Evolutionary conservation across 2,888 invertebrate species (phyloP).

Genomic region (Ichneumoninae sp.): DNA sequence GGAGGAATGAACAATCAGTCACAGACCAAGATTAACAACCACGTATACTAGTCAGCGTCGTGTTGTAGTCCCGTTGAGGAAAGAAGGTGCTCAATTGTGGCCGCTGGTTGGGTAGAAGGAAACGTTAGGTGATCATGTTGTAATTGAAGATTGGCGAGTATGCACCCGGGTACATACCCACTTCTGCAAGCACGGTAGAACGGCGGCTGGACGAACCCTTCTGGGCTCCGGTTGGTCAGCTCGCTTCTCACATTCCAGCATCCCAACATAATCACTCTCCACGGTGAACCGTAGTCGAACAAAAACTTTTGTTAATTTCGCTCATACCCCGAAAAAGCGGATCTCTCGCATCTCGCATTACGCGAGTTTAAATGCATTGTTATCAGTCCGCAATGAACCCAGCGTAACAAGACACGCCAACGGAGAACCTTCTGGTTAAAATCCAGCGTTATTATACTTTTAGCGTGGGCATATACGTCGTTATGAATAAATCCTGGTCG

Average conservation of each 20-base stretch:
- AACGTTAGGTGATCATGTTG: slow-evolving; percentile 36
- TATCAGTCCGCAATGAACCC: neutral
- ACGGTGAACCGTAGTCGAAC: neutral
- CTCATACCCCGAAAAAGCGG: too few relatives aligned
- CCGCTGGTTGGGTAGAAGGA: slow-evolving; percentile 16
- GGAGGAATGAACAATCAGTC: neutral
- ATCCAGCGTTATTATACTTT: neutral
- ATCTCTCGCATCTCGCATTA: neutral
- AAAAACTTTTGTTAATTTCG: neutral
- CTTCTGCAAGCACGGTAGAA: slow-evolving; percentile 9
- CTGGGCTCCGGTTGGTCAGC: slow-evolving; percentile 1
- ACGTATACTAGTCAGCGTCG: neutral
- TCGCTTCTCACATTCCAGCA: neutral
- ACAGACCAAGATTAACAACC: neutral
- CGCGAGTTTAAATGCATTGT: neutral
- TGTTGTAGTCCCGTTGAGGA: neutral
- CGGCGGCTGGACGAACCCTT: slow-evolving; percentile 37
- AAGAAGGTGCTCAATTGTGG: slow-evolving; percentile 11
- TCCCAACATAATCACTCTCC: neutral
- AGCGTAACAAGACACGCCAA: neutral
- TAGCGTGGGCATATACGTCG: neutral
- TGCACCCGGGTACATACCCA: neutral
- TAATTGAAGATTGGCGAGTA: slow-evolving; percentile 47
- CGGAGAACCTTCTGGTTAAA: neutral
- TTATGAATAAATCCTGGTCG: slow-evolving; percentile 7